Evolutionary conservation across 2,888 invertebrate species (phyloP), one percentile per base, ranked within the genome.

Genomic region (Oxycera nigricornis): DNA sequence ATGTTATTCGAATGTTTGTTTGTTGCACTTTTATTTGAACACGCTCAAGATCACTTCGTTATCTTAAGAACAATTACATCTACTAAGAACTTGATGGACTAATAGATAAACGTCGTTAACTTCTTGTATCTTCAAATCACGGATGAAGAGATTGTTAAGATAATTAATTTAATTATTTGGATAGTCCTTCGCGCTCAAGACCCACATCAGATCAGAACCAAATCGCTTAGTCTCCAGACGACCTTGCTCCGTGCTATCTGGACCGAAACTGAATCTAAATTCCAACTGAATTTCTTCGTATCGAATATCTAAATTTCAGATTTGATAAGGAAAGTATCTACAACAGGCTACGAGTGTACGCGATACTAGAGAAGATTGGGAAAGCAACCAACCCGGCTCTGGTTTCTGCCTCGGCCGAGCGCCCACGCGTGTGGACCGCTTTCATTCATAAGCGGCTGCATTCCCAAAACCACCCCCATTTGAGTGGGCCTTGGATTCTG

Each of bases 191-290:
- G 30, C 70, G 55, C 52, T 24, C 2, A 70, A 52, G 22, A 6
- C 30, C 24, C 50, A 24, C n/a, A 31, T 17, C 31, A 9, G 31
- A 17, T 28, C 50, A 26, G 30, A 17, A 24, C 26, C 46, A 26
- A 17, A 28, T 62, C 30, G 50, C 9, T 70, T 7, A 14, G 28
- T 26, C 65, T 65, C 39, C 22, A 65, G 14, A 30, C 65, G 65
- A 70, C 73, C 61, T 59, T 41, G 50, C 50, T 46, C 50, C 11
- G 46, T 46, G 73, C 28, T 20, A 28, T 59, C 73, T 73, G 46
- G 57, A 73, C 50, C 73, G 61, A 41, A 73, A 73, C 73, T 73
- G 73, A 73, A 61, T 41, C 59, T 30, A 52, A 68, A 68, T 50
- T 31, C 17, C 22, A 9, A 46, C 67, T 22, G 14, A 28, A 30